These are phyloP conservation scores for Lacanobia wlatinum DNA, from an alignment of 2,888 invertebrate species.

Conservation along the genomic window DNA sequence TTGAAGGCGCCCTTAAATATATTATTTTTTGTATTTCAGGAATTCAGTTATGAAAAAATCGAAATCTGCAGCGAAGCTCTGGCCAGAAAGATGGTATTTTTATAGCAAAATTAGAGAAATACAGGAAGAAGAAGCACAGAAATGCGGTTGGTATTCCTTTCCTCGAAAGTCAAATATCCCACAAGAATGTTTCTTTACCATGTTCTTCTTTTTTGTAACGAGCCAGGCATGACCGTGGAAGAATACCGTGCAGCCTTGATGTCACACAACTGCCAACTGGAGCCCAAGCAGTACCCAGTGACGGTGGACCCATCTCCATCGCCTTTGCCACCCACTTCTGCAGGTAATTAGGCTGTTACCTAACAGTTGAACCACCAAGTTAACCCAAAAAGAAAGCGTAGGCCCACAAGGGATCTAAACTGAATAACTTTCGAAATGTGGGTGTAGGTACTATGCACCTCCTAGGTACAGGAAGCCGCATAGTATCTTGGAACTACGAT, in stretches of 20 bases:
- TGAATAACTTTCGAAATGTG: not conserved
- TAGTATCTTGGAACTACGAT: too few relatives aligned
- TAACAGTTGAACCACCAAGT: not conserved
- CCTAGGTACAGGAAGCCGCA: too few relatives aligned
- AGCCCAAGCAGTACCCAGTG: conserved; percentile 78
- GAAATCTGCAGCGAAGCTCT: conserved; percentile 80
- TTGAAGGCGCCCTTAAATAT: too few relatives aligned
- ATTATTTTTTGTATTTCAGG: conserved; percentile 60
- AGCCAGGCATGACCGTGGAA: conserved; percentile 80
- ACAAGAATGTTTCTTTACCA: too few relatives aligned
- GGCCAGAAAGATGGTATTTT: conserved; percentile 85
- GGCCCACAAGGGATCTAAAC: not conserved
- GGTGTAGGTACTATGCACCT: too few relatives aligned
- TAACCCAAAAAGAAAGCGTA: not conserved
- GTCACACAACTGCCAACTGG: conserved; percentile 80
- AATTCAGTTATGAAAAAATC: conserved; percentile 80
- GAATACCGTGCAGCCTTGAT: conserved; percentile 82
- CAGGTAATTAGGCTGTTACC: conserved; percentile 71
- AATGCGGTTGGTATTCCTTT: conserved; percentile 72
- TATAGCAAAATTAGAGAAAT: conserved; percentile 79
- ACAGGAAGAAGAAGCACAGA: conserved; percentile 85
- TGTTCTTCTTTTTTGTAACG: not conserved
- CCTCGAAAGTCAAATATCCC: too few relatives aligned
- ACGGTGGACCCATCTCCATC: conserved; percentile 81
- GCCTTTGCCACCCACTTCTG: conserved; percentile 82